A percentile compares a stretch with the other conserved stretches of the same genome.
phyloP scores from a whole-genome alignment of 2,797 vertebrate genomes.

The Gallinago solitaria region DNA sequence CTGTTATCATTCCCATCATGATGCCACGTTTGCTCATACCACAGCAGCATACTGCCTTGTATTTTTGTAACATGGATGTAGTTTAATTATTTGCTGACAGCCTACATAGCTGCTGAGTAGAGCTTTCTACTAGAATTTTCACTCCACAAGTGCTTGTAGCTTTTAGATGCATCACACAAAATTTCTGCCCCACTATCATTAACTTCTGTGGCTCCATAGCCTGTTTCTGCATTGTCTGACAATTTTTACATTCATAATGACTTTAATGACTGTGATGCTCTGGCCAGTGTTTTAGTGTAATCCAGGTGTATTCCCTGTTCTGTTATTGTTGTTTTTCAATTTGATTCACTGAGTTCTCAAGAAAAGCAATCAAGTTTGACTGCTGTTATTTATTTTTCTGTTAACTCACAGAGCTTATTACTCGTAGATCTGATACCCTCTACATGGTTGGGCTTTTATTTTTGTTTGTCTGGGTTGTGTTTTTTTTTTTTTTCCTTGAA shows the following conservation, averaged over 20 bases:
- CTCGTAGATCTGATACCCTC: not conserved
- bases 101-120: not conserved
- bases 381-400: not conserved
- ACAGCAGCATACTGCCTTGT: not conserved
- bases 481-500: not conserved
- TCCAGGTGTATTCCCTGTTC: not conserved
- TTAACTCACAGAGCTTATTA: not conserved
- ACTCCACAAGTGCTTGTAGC: not conserved
- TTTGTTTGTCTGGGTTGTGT: not conserved
- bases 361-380: not conserved
- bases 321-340: not conserved
- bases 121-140: not conserved
- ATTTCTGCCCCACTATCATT: not conserved
- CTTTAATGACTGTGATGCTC: not conserved
- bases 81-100: not conserved
- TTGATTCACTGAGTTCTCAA: not conserved
- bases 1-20: not conserved
- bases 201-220: not conserved
- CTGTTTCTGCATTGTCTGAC: not conserved
- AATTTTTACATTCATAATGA: not conserved
- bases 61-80: not conserved
- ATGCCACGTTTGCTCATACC: not conserved
- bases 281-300: not conserved
- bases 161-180: not conserved
- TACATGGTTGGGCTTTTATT: not conserved